Evolutionary conservation across 2,797 vertebrate species (phyloP), one percentile per base, ranked within the genome.

Genomic region (Adrianichthys oophorus): DNA sequence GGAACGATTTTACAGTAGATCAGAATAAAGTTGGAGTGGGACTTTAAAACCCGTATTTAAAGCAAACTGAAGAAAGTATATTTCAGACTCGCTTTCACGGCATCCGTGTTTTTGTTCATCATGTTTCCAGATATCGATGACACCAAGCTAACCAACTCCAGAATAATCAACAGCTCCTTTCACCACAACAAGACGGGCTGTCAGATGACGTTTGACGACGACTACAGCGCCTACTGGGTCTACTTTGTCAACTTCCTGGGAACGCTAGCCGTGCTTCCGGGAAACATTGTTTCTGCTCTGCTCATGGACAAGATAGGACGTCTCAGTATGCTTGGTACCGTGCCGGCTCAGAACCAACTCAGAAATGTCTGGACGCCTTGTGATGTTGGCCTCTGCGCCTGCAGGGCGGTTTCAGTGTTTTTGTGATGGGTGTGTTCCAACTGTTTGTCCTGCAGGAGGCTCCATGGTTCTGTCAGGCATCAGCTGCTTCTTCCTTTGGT

Each of bases 161-260:
- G 88, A 68, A 83, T 98, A 87, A 90, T 89, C 91, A 98, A 95
- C 91, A 94, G 93, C 89, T 91, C 93, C 2, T 98, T 98, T 89
- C 79, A 79, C 58, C 92, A 96, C 85, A 90, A 94, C 87, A 99
- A 97, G 84, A 96, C 95, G 0, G 97, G 97, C 57, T 99, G 97
- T 75, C 96, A 98, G 88, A 95, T 98, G 88, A 96, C 94, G 1
- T 98, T 96, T 48, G 95, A 98, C 24, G 94, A 98, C 0, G 97
- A 99, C 72, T 98, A 99, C 75, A 98, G 97, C 48, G 97, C 97
- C 85, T 98, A 99, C 89, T 99, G 97, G 97, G 95, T 99, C 73
- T 99, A 99, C 59, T 98, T 99, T 54, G 95, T 99, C 86, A 99
- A 98, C 91, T 99, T 99, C 87, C 90, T 99, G 79, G 97, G 97